phyloP scores from a whole-genome alignment of 2,797 vertebrate genomes.

The Hydrophis major region DNA sequence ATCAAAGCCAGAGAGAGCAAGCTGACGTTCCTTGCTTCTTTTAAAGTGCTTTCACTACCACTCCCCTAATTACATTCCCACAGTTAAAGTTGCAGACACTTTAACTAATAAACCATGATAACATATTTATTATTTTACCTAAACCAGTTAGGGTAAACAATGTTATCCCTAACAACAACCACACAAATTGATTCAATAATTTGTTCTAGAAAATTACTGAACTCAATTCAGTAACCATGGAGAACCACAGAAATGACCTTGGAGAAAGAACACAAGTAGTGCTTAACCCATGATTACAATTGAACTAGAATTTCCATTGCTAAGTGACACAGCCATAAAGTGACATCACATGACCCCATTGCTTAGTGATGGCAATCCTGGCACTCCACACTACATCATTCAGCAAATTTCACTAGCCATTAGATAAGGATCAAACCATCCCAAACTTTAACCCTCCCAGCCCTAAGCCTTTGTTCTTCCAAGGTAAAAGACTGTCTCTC shows the following conservation, averaged over 20 bases:
- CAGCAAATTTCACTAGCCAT: not conserved
- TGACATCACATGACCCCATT: not conserved
- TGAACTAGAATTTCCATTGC: not conserved
- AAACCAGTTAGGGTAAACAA: too few relatives aligned
- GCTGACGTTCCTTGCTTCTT: too few relatives aligned
- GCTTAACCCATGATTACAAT: not conserved
- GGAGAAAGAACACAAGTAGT: not conserved
- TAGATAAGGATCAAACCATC: not conserved
- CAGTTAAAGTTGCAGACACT: too few relatives aligned
- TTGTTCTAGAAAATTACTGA: not conserved
- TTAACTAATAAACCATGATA: too few relatives aligned
- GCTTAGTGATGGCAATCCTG: not conserved
- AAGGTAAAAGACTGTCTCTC: not conserved
- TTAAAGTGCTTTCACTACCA: too few relatives aligned
- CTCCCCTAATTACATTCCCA: too few relatives aligned
- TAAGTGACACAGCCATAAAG: not conserved
- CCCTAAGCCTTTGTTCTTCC: not conserved
- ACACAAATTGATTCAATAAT: not conserved
- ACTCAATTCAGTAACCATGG: not conserved
- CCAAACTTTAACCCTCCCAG: not conserved
- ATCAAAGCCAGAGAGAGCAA: too few relatives aligned
- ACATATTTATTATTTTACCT: too few relatives aligned
- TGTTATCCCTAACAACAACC: not conserved
- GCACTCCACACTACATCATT: not conserved
- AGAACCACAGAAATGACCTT: not conserved